phyloP scores from a whole-genome alignment of 2,888 invertebrate species.

The Ormia ochracea region DNA sequence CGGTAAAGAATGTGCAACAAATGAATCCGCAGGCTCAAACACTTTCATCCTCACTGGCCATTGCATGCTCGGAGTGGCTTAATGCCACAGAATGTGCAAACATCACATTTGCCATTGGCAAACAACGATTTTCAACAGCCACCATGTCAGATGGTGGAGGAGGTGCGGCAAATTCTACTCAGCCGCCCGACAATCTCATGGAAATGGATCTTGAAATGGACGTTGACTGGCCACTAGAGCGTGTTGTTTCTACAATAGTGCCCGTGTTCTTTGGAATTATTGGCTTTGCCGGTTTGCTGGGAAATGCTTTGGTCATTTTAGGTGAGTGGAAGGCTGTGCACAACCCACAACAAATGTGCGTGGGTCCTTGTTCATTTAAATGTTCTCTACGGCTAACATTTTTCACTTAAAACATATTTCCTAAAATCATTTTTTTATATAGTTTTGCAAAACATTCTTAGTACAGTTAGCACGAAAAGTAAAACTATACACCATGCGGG shows the following conservation, averaged over 20 bases:
- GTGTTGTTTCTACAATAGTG: constrained; percentile 84
- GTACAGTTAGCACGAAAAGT: no score
- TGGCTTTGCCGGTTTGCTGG: constrained; percentile 90
- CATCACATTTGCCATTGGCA: constrained; percentile 57
- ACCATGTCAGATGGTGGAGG: constrained; percentile 40
- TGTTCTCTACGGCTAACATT: no score
- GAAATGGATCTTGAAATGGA: constrained; percentile 74
- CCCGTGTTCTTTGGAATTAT: constrained; percentile 91
- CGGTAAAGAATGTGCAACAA: constrained; percentile 15
- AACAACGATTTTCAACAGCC: constrained; percentile 38
- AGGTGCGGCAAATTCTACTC: constrained; percentile 56
- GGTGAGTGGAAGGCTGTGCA: constrained; percentile 70
- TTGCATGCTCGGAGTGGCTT: constrained; percentile 64
- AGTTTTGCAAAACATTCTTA: no score
- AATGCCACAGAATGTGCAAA: constrained; percentile 66
- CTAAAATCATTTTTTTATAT: no score
- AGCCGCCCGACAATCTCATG: constrained; percentile 69
- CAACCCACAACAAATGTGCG: neutral
- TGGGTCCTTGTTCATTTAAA: neutral
- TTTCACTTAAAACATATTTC: no score
- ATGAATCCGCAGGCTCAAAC: constrained; percentile 50
- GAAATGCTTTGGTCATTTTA: constrained; percentile 91
- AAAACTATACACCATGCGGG: no score
- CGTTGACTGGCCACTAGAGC: constrained; percentile 79
- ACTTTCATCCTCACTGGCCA: constrained; percentile 61